phyloP scores from a whole-genome alignment of 2,888 invertebrate species.

The Chymomyza caudatula region DNA sequence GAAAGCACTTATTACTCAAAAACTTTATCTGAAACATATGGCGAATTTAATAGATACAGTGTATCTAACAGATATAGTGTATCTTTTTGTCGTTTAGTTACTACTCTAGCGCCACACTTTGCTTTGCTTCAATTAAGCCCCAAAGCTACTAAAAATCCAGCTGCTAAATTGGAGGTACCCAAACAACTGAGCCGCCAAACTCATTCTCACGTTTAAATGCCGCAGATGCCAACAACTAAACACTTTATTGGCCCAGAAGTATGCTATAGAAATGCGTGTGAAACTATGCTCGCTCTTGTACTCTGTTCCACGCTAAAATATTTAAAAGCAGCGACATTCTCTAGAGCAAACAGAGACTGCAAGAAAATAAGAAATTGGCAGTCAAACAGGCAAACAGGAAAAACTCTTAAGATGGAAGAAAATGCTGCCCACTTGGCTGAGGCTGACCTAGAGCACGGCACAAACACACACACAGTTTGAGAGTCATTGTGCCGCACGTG shows the following conservation, averaged over 20 bases:
- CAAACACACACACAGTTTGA: slow-evolving; percentile 36
- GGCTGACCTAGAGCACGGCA: not conserved
- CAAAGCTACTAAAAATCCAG: not conserved
- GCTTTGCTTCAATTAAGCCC: slow-evolving; percentile 53
- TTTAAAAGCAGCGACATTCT: slow-evolving; percentile 15
- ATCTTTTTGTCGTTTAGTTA: slow-evolving; percentile 9
- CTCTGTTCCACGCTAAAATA: slow-evolving; percentile 5
- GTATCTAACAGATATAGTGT: too few species aligned
- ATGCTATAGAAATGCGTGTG: slow-evolving; percentile 47
- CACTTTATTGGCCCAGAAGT: slow-evolving; percentile 58
- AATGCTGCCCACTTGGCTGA: not conserved
- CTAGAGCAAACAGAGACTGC: slow-evolving; percentile 12
- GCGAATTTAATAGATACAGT: too few species aligned
- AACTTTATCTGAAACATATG: too few species aligned
- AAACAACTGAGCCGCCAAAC: not conserved
- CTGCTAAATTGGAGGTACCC: not conserved
- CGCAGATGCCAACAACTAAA: not conserved
- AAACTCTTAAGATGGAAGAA: not conserved
- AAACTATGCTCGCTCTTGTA: slow-evolving; percentile 28
- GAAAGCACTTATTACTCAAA: too few species aligned
- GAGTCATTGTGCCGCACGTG: slow-evolving; percentile 16
- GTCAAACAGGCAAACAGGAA: not conserved
- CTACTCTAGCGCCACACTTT: not conserved
- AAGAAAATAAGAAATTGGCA: not conserved
- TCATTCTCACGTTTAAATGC: not conserved